phyloP scores from a whole-genome alignment of 2,797 vertebrate genomes.

The Peromyscus nudipes region DNA sequence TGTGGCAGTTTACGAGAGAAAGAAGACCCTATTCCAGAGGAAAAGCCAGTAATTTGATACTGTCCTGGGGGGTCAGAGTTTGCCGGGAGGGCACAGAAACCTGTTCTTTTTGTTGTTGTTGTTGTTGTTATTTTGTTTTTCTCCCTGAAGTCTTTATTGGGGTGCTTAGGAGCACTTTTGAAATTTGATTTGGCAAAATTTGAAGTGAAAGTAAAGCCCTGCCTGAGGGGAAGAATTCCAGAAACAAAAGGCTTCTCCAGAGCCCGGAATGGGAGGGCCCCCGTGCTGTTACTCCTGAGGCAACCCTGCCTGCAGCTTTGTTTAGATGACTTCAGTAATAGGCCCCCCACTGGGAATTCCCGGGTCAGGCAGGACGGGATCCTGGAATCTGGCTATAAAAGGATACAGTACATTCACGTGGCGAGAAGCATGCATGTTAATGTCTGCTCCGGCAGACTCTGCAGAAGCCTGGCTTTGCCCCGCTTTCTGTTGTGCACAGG shows the following conservation, averaged over 20 bases:
- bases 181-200: constrained; percentile 54
- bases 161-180: neutral
- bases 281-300: neutral
- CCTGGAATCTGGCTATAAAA: constrained; percentile 66
- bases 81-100: neutral
- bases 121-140: neutral
- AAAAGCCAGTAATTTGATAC: constrained; percentile 46
- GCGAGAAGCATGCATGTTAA: neutral
- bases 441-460: neutral
- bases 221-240: constrained; percentile 15
- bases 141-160: neutral
- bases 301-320: constrained; percentile 8
- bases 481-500: neutral
- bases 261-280: neutral
- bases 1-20: neutral
- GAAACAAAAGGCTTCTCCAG: constrained; percentile 25
- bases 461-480: neutral
- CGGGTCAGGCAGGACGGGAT: neutral
- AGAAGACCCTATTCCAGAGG: neutral
- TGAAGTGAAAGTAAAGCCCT: constrained; percentile 60
- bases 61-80: neutral
- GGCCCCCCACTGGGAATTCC: neutral
- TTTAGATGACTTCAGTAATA: constrained; percentile 57
- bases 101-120: neutral
- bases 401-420: constrained; percentile 21